Base-by-base conservation (phyloP, 2,888 invertebrate genomes). In the Ichneumoninae sp. region DNA sequence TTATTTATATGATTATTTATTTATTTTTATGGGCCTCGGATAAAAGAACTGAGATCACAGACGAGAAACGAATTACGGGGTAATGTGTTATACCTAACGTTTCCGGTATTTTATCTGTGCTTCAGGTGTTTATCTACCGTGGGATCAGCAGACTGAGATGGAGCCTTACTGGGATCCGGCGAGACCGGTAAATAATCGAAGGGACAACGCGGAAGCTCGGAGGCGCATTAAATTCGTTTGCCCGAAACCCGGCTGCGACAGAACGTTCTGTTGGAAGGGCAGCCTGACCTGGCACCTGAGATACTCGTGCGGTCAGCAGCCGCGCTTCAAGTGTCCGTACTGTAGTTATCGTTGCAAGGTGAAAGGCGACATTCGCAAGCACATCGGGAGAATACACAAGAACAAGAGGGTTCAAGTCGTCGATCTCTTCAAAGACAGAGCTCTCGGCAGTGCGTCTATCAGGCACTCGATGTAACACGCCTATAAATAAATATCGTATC, bases 241-340 rank as follows among this genome's bases (percentile, higher is more conserved):
- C 63, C 89, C 90, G n/a, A 90, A 88, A 60, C 75, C 84, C 3
- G 88, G 88, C 65, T 92, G 92, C 69, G 85, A 79, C 4, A 88
- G 89, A 50, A 79, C 83, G 5, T 92, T 90, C 78, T 74, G 74
- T 10, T 89, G 87, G 88, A 90, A 90, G 65, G 83, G 80, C 16
- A 89, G 89, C 74, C 77, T 91, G 50, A 87, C 87, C 8, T 88
- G 87, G n/a, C 95, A 95, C 88, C 89, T 94, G 88, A 47, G 26
- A 13, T 22, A 47, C 10, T 22, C 47, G 89, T 95, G 95, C 88
- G 95, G 95, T 69, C 94, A 95, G 90, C 88, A 5, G 52, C 89
- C 90, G 3, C 88, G 90, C 30, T 91, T 91, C 74, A 88, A 89
- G 73, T 93, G 92, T 83, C 91, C 91, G 5, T 89, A 91, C 44